phyloP scores from a whole-genome alignment of 1,140 invertebrate genomes.

The Camponotus vicinus region DNA sequence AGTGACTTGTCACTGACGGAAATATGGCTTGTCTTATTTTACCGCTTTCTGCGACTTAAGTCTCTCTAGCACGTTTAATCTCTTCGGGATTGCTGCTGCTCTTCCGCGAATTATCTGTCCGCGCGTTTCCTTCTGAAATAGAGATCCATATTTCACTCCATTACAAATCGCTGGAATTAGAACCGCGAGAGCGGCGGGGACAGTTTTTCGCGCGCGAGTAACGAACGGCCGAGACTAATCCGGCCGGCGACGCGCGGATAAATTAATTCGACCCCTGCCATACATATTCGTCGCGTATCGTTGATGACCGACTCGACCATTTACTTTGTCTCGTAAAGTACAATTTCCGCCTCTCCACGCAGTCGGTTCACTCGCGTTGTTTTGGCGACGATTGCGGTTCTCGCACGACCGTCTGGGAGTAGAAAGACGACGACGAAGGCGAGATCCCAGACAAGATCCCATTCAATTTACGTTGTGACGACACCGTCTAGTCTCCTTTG shows the following conservation, averaged over 20 bases:
- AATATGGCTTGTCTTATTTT: conserved; percentile 30
- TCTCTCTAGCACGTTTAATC: conserved; percentile 31
- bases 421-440: conserved; percentile 50
- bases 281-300: conserved; percentile 24
- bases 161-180: conserved; percentile 60
- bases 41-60: background rate
- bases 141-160: conserved; percentile 54
- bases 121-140: conserved; percentile 38
- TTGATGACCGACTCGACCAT: conserved; percentile 30
- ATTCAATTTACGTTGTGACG: conserved; percentile 70
- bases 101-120: conserved; percentile 50
- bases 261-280: conserved; percentile 31
- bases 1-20: conserved; percentile 19
- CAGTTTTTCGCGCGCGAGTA: conserved; percentile 35
- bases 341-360: conserved; percentile 5
- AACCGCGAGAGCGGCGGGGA: conserved; percentile 16
- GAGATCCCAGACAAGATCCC: conserved; percentile 49
- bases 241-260: conserved; percentile 21
- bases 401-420: conserved; percentile 29
- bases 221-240: conserved; percentile 25
- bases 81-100: conserved; percentile 24
- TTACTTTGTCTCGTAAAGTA: conserved; percentile 55
- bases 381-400: conserved; percentile 52
- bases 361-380: conserved; percentile 36
- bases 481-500: conserved; percentile 1